Evolutionary conservation across 2,888 invertebrate genomes (phyloP).

Genomic region (Apoda limacodes): DNA sequence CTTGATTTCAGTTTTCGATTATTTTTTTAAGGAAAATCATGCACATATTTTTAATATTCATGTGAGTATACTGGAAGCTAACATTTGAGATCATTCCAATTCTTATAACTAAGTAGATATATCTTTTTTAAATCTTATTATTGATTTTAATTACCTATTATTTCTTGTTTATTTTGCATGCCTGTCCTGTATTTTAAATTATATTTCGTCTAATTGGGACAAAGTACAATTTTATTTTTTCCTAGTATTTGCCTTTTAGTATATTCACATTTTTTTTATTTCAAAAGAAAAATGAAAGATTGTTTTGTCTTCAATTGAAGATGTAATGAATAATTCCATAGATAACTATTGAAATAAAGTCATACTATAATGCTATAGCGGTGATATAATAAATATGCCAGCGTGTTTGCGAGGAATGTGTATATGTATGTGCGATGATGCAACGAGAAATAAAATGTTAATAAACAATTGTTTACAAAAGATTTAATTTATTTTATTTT

Average conservation of each 20-base stretch:
- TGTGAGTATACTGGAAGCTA: constrained; percentile 65
- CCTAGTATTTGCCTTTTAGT: constrained; percentile 42
- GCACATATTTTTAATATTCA: constrained; percentile 44
- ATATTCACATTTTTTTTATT: constrained; percentile 55
- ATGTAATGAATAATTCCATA: constrained; percentile 55
- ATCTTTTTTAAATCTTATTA: constrained; percentile 39
- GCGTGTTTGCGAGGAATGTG: constrained; percentile 54
- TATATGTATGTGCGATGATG: constrained; percentile 55
- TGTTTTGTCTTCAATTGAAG: constrained; percentile 37
- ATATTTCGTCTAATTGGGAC: constrained; percentile 32
- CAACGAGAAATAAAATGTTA: constrained; percentile 68
- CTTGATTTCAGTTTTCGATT: constrained; percentile 45
- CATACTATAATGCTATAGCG: constrained; percentile 55
- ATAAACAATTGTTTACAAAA: constrained; percentile 72
- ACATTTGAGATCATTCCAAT: constrained; percentile 63
- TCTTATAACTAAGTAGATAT: constrained; percentile 39
- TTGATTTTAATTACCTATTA: constrained; percentile 44
- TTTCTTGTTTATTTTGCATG: constrained; percentile 49
- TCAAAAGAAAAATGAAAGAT: constrained; percentile 68
- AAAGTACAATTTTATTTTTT: constrained; percentile 36
- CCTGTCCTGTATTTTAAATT: constrained; percentile 31
- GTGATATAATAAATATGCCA: constrained; percentile 52
- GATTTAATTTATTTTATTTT: constrained; percentile 48
- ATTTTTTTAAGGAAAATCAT: constrained; percentile 42
- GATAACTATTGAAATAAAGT: constrained; percentile 54